Evolutionary conservation across 2,797 vertebrate genomes (phyloP).

Genomic region (Eupleurogrammus muticus): DNA sequence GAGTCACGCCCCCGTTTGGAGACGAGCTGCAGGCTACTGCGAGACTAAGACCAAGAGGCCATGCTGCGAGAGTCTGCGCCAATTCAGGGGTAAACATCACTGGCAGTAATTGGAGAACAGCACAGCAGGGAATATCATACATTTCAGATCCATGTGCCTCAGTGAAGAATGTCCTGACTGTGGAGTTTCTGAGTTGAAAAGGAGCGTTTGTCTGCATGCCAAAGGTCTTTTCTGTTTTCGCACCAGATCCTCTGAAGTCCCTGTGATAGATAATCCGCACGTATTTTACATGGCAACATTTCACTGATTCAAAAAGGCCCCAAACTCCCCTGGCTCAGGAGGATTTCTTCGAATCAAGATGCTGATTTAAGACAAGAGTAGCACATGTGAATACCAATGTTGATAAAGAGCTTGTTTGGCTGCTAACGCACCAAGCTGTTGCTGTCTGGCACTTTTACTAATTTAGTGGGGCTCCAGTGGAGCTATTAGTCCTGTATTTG

Average conservation of each 20-base stretch:
- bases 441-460: constrained; percentile 52
- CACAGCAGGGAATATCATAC: constrained; percentile 73
- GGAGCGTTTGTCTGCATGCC: constrained; percentile 25
- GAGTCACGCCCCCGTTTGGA: constrained; percentile 73
- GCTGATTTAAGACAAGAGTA: constrained; percentile 8
- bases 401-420: constrained; percentile 38
- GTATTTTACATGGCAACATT: constrained; percentile 38
- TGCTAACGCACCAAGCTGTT: constrained; percentile 26
- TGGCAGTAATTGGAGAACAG: constrained; percentile 76
- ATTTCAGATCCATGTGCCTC: constrained; percentile 60
- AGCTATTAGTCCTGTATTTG: constrained; percentile 62
- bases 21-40: constrained; percentile 63
- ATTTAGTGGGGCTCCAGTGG: constrained; percentile 43
- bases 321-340: constrained; percentile 23
- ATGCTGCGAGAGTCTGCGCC: constrained; percentile 66
- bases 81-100: constrained; percentile 72
- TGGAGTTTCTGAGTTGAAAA: constrained; percentile 46
- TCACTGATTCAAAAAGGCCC: constrained; percentile 37
- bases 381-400: constrained; percentile 4
- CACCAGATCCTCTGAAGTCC: constrained; percentile 25
- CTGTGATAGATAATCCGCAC: constrained; percentile 13
- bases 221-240: constrained; percentile 30
- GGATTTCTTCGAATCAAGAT: neutral
- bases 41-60: constrained; percentile 63
- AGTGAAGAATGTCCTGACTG: constrained; percentile 45